Evolutionary conservation across 2,888 invertebrate genomes (phyloP), one percentile per base, ranked within the genome.

Genomic region (Anorthoa munda): DNA sequence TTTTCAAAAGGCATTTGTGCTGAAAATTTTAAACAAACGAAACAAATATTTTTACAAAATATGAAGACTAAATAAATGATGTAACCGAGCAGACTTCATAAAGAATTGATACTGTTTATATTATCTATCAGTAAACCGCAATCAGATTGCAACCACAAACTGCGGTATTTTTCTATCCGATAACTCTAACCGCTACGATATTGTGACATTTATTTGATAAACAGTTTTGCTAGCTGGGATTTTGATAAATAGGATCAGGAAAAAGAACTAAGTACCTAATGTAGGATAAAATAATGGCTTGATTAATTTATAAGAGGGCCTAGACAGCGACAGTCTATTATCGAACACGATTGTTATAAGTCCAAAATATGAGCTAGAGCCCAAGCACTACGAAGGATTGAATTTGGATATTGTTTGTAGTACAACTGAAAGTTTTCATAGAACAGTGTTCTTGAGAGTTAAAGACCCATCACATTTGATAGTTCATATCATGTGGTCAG

Each of bases 91-190:
- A 51, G 11, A 68, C n/a, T 68, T 63, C 26, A 78, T 68, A 63
- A 66, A 66, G 4, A 66, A 78, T 74, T 68, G 21, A 71, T 63
- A 58, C 68, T 59, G 61, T 61, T 71, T 68, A 63, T 66, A 66
- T 75, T 66, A 63, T 70, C 61, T 26, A 71, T 68, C 59, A 66
- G 55, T 13, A 9, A 68, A 72, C 78, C 81, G 71, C 81, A 81
- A 78, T 75, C 81, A 63, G 75, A 75, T 72, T 68, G 66, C 53
- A 64, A 51, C 81, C 81, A 68, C 81, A 61, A 56, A 78, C 58
- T 81, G 81, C 55, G 81, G 81, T 81, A 39, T 81, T 81, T 81
- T 81, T 81, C 70, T 81, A 78, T 71, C 55, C 46, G 23, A 75
- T 71, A 61, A 39, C 58, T 64, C 12, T 48, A 66, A 75, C 75